phyloP scores from a whole-genome alignment of 2,888 invertebrate species.

The Apodemia duryi region DNA sequence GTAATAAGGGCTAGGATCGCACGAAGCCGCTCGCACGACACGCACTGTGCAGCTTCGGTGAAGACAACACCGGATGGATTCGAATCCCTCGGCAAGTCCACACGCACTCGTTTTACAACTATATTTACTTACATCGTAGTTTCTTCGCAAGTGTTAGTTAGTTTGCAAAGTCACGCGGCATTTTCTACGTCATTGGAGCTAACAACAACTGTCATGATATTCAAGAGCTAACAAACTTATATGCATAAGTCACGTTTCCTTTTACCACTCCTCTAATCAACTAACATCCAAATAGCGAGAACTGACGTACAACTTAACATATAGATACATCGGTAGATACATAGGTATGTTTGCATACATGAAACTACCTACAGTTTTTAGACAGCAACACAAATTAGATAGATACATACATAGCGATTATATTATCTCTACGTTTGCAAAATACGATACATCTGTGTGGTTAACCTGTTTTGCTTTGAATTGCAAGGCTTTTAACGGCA shows the following conservation, averaged over 20 bases:
- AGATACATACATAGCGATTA: neutral
- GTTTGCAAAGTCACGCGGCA: conserved; percentile 36
- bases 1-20: conserved; percentile 55
- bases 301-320: conserved; percentile 11
- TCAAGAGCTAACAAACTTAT: conserved; percentile 41
- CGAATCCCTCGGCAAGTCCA: conserved; percentile 64
- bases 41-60: conserved; percentile 62
- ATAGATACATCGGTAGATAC: neutral
- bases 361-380: neutral
- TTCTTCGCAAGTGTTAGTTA: conserved; percentile 24
- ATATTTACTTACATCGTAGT: conserved; percentile 23
- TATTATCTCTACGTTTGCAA: neutral
- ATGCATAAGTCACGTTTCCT: conserved; percentile 43
- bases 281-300: conserved; percentile 25
- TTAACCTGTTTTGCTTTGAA: neutral
- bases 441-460: neutral
- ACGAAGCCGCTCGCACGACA: conserved; percentile 42
- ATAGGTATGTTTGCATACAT: neutral
- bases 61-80: conserved; percentile 70
- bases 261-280: conserved; percentile 33
- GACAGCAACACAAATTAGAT: neutral
- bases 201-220: conserved; percentile 41
- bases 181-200: conserved; percentile 39
- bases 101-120: conserved; percentile 31
- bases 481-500: neutral